Evolutionary conservation across 2,113 vertebrate species (phyloP), one percentile per base, ranked within the genome.

Genomic region (Takifugu bimaculatus): DNA sequence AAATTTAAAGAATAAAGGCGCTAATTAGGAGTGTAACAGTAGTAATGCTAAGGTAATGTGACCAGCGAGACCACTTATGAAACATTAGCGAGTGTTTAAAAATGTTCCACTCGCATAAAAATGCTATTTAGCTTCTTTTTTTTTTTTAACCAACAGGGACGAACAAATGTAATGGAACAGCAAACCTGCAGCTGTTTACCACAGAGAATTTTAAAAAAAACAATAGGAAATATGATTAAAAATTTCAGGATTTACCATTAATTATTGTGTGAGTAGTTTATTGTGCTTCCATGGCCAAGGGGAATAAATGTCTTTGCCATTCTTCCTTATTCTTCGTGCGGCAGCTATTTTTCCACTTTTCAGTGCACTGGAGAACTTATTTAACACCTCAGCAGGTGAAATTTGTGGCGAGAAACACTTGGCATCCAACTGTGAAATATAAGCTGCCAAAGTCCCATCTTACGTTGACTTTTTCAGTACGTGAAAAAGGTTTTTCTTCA

Each of bases 1-100:
- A 50, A 43, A 35, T 80, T 78, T 45, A 50, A 26, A 39, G 52
- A 25, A 71, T 4, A 13, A 13, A 63, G 49, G 50, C 29, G 60
- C 28, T 51, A 26, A 29, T 29, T 15, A 29, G 25, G 26, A 32
- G 15, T 25, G 26, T 54, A 45, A 51, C 6, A 45, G 52, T 5
- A 26, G 26, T 48, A 49, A 10, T 32, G 49, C 42, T 15, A 35
- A 12, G 26, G 28, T 49, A 70, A 56, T 6, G 13, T 44, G 53
- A 70, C 64, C 15, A 43, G 43, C 43, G 26, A 54, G 45, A 64
- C 52, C 45, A 58, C 12, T 27, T 54, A 14, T 6, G 26, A 9
- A 10, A 44, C 42, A 27, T 63, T 4, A 51, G 45, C 25, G 48
- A 57, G 29, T 51, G 39, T 49, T 44, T 47, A 26, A 27, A 26